Evolutionary conservation across 2,888 invertebrate species (phyloP).

Genomic region (Callyntrura sp.): DNA sequence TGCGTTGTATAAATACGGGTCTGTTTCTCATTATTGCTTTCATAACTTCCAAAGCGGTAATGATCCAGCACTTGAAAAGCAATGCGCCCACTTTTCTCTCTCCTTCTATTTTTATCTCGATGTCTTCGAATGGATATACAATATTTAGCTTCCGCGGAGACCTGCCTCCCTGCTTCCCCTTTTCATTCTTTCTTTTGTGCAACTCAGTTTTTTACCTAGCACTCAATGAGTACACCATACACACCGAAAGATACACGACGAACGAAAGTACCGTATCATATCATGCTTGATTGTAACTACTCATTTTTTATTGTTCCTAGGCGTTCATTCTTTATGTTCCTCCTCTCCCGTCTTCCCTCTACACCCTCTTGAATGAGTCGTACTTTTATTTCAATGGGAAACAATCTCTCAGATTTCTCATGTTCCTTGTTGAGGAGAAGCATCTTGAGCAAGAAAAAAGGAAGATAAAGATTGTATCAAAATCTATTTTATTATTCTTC

Average conservation of each 20-base stretch:
- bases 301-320: constrained; percentile 65
- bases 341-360: constrained; percentile 13
- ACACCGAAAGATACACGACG: background rate
- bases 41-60: constrained; percentile 52
- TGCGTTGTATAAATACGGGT: background rate
- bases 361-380: constrained; percentile 50
- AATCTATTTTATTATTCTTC: constrained; percentile 41
- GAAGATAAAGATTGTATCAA: constrained; percentile 65
- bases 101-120: constrained; percentile 41
- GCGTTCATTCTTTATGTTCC: constrained; percentile 63
- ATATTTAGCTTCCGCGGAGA: constrained; percentile 54
- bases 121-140: constrained; percentile 49
- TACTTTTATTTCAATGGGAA: constrained; percentile 53
- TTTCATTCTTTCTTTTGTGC: constrained; percentile 55
- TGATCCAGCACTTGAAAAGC: constrained; percentile 68
- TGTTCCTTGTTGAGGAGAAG: background rate
- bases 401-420: constrained; percentile 69
- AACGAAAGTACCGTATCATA: constrained; percentile 65
- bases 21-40: constrained; percentile 1
- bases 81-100: constrained; percentile 67
- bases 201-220: constrained; percentile 31
- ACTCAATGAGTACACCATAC: background rate
- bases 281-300: constrained; percentile 70
- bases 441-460: constrained; percentile 6
- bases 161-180: constrained; percentile 64